Conservation (phyloP, 2,113 vertebrate species). For the Indicator maculatus region DNA sequence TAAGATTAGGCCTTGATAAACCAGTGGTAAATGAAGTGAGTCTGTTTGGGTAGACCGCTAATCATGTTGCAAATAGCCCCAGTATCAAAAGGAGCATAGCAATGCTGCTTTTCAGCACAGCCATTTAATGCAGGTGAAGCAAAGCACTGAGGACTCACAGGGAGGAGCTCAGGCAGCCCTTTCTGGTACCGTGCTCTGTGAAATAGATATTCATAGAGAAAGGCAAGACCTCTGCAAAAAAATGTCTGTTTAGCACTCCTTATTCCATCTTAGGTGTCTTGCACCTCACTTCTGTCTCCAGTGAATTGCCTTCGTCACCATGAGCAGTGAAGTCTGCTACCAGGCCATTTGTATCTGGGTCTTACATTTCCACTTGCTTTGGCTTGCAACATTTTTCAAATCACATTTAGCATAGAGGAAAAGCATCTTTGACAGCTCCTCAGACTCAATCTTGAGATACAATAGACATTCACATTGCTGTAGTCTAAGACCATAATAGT, state of each 20-base stretch:
- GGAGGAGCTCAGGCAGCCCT: background rate
- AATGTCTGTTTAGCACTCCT: background rate
- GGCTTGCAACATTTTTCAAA: background rate
- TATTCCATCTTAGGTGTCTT: background rate
- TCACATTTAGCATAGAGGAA: constrained; percentile 25
- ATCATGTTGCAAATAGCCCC: background rate
- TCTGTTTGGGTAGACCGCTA: background rate
- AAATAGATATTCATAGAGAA: background rate
- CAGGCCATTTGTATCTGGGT: background rate
- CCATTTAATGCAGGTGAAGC: background rate
- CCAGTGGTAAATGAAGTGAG: background rate
- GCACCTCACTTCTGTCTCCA: background rate
- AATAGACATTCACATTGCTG: background rate
- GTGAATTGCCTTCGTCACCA: rapidly evolving
- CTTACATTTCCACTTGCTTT: background rate
- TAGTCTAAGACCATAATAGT: constrained; percentile 32
- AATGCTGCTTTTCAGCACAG: background rate
- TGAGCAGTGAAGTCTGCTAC: background rate
- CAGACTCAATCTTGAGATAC: background rate
- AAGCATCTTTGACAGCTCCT: constrained; percentile 18
- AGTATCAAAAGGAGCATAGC: background rate
- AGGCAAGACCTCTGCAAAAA: background rate
- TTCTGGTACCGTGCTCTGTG: background rate
- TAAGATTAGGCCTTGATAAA: background rate
- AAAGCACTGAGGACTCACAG: background rate